These are phyloP conservation scores for Plotosus lineatus DNA, from an alignment of 2,113 vertebrate species.

Conservation along the genomic window DNA sequence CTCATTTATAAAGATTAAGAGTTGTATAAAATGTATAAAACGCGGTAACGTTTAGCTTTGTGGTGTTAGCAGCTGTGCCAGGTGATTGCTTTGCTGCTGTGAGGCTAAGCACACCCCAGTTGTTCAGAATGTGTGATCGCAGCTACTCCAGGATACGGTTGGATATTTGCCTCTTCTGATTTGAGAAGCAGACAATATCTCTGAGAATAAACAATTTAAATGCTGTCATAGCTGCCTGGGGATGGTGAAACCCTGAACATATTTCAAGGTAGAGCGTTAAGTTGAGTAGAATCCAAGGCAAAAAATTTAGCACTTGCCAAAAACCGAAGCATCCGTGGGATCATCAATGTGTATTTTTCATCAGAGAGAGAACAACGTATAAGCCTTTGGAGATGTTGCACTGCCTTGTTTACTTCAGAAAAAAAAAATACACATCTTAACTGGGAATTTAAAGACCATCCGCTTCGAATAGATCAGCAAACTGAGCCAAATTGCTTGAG, in stretches of 20 bases:
- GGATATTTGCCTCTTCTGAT: constrained; percentile 8
- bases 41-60: neutral
- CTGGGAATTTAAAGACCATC: neutral
- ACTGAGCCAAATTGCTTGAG: constrained; percentile 13
- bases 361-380: neutral
- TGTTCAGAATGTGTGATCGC: neutral
- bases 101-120: neutral
- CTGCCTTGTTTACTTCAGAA: neutral
- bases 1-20: neutral
- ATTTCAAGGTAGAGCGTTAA: neutral
- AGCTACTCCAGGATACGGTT: neutral
- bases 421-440: neutral
- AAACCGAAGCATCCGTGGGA: neutral
- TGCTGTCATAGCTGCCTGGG: neutral
- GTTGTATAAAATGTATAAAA: neutral
- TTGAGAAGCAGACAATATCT: neutral
- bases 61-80: neutral
- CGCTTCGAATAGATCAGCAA: neutral
- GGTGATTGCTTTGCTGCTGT: neutral
- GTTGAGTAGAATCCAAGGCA: neutral
- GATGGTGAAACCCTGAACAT: neutral
- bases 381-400: neutral
- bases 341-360: constrained; percentile 1
- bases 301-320: neutral
- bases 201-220: neutral